Conservation (phyloP, 2,113 vertebrate species). For the Menidia beryllina region DNA sequence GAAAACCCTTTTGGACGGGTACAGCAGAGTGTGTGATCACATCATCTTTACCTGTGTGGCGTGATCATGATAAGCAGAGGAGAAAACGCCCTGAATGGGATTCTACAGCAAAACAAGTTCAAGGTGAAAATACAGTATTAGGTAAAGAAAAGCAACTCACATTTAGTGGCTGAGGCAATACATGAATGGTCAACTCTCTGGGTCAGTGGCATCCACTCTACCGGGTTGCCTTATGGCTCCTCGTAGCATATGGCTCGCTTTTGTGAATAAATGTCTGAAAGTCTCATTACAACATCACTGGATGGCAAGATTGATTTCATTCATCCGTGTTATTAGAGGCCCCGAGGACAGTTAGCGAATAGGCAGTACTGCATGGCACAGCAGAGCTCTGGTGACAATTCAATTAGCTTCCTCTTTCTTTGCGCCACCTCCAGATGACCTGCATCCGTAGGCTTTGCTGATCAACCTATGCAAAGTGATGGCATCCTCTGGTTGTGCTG, state of each 20-base stretch:
- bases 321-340: slow-evolving; percentile 74
- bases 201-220: slow-evolving; percentile 10
- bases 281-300: slow-evolving; percentile 52
- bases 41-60: slow-evolving; percentile 6
- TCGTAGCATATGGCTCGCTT: slow-evolving; percentile 22
- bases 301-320: slow-evolving; percentile 62
- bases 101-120: not conserved
- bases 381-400: slow-evolving; percentile 72
- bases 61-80: not conserved
- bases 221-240: slow-evolving; percentile 16
- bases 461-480: slow-evolving; percentile 64
- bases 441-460: slow-evolving; percentile 59
- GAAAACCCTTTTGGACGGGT: slow-evolving; percentile 25
- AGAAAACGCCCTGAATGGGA: no score
- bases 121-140: not conserved
- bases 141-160: not conserved
- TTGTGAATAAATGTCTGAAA: slow-evolving; percentile 44
- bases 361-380: slow-evolving; percentile 44
- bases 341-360: slow-evolving; percentile 66
- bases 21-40: not conserved
- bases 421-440: slow-evolving; percentile 67
- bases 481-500: slow-evolving; percentile 54
- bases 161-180: not conserved
- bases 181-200: slow-evolving; percentile 11
- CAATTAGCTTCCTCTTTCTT: slow-evolving; percentile 73